These are phyloP conservation scores for Protonibea diacanthus DNA, from an alignment of 2,797 vertebrate species.

Conservation along the genomic window DNA sequence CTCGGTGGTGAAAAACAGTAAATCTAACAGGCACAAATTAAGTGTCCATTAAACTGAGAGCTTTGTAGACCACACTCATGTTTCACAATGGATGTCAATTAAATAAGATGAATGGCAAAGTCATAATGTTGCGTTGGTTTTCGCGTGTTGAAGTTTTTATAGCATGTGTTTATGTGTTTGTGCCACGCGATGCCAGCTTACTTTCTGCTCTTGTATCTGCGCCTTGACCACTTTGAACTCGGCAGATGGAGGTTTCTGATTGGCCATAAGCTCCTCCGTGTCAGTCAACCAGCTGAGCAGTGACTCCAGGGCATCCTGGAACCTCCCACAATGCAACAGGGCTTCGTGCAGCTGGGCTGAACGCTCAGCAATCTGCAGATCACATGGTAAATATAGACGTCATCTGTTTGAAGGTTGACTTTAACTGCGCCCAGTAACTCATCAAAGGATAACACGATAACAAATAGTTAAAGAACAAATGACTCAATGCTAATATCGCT, in stretches of 20 bases:
- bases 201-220: slow-evolving; percentile 99
- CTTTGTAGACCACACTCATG: slow-evolving; percentile 55
- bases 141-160: slow-evolving; percentile 10
- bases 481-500: slow-evolving; percentile 15
- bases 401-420: slow-evolving; percentile 28
- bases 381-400: slow-evolving; percentile 56
- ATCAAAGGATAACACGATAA: slow-evolving; percentile 10
- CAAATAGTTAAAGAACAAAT: not conserved
- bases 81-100: slow-evolving; percentile 66
- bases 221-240: slow-evolving; percentile 99
- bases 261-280: slow-evolving; percentile 97
- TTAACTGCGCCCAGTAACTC: slow-evolving; percentile 18
- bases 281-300: slow-evolving; percentile 98
- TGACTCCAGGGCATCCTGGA: slow-evolving; percentile 98
- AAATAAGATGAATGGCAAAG: slow-evolving; percentile 57
- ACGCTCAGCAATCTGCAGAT: slow-evolving; percentile 93
- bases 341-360: slow-evolving; percentile 96
- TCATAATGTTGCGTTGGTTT: slow-evolving; percentile 24
- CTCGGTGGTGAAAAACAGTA: slow-evolving; percentile 61
- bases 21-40: slow-evolving; percentile 67
- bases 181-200: slow-evolving; percentile 70
- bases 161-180: slow-evolving; percentile 15
- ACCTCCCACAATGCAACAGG: slow-evolving; percentile 96
- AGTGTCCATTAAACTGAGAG: slow-evolving; percentile 54
- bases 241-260: slow-evolving; percentile 96